Evolutionary conservation across 2,888 invertebrate species (phyloP).

Genomic region (Axea sp.): DNA sequence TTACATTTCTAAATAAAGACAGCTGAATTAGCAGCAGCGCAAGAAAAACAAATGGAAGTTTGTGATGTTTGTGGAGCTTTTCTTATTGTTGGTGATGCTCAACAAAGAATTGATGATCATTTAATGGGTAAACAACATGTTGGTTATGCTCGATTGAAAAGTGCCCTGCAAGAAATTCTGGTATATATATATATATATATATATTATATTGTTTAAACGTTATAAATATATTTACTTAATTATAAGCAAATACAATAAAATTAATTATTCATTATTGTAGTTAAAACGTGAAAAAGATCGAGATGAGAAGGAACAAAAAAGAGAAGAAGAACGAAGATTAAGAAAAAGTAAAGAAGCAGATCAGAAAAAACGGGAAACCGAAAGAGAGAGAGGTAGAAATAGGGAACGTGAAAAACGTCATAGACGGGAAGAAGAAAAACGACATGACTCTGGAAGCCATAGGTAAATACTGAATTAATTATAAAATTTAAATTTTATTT

Average conservation of each 20-base stretch:
- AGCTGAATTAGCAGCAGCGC: conserved; percentile 91
- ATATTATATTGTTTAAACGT: no score
- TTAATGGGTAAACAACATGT: conserved; percentile 99
- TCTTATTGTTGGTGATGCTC: conserved; percentile 99
- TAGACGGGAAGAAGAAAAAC: conserved; percentile 76
- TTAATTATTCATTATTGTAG: no score
- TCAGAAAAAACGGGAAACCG: conserved; percentile 71
- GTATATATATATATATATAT: conserved; percentile 71
- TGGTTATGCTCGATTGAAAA: conserved; percentile 87
- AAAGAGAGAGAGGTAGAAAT: conserved; percentile 68
- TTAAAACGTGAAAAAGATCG: conserved; percentile 80
- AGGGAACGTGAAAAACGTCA: conserved; percentile 74
- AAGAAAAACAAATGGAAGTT: conserved; percentile 99
- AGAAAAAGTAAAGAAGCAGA: conserved; percentile 76
- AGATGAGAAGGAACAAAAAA: conserved; percentile 81
- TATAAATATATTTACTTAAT: no score
- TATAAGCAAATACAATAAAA: no score
- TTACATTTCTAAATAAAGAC: no score
- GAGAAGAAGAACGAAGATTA: conserved; percentile 80
- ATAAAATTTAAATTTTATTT: no score
- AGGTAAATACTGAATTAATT: conserved; percentile 67
- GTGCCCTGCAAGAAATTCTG: conserved; percentile 82
- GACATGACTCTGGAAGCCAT: conserved; percentile 72
- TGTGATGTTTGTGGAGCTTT: conserved; percentile 99
- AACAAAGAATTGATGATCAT: conserved; percentile 98